A percentile compares a stretch with the other conserved stretches of the same genome.
These are phyloP conservation scores for Zoroaster sp. DNA, from an alignment of 53 echinoderm and acorn worm species.

Conservation along the genomic window DNA sequence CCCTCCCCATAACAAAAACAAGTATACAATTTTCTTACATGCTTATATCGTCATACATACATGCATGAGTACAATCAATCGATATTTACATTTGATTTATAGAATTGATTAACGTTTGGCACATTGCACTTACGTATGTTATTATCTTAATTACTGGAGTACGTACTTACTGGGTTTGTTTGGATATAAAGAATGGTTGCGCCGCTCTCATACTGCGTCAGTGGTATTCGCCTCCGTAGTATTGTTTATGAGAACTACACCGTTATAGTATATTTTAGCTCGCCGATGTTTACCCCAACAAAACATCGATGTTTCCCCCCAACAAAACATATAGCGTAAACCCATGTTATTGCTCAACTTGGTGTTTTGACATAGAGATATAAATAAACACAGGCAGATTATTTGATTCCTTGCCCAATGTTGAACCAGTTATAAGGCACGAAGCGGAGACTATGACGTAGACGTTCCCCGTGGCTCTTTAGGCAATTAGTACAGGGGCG, in stretches of 20 bases:
- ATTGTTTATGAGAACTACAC: neutral
- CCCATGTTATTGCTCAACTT: neutral
- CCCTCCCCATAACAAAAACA: too few relatives aligned
- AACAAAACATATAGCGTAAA: neutral
- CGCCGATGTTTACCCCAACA: neutral
- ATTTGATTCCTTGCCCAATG: neutral
- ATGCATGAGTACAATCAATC: too few relatives aligned
- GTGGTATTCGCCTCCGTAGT: too few relatives aligned
- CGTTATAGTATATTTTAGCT: neutral
- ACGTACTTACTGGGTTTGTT: too few relatives aligned
- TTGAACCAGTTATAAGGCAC: slow-evolving; percentile 11
- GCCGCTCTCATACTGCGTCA: too few relatives aligned
- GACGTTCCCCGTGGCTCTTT: slow-evolving; percentile 23
- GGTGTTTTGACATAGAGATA: neutral
- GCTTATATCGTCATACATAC: too few relatives aligned
- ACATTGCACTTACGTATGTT: too few relatives aligned
- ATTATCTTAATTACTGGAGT: too few relatives aligned
- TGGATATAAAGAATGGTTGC: too few relatives aligned
- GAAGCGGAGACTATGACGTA: slow-evolving; percentile 35
- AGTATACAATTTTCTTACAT: too few relatives aligned
- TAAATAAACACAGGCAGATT: neutral
- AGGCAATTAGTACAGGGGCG: slow-evolving; percentile 30
- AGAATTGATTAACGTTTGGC: too few relatives aligned
- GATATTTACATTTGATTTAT: too few relatives aligned
- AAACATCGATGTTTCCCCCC: neutral